Evolutionary conservation across 2,888 invertebrate genomes (phyloP).

Genomic region (Drosophila helvetica): DNA sequence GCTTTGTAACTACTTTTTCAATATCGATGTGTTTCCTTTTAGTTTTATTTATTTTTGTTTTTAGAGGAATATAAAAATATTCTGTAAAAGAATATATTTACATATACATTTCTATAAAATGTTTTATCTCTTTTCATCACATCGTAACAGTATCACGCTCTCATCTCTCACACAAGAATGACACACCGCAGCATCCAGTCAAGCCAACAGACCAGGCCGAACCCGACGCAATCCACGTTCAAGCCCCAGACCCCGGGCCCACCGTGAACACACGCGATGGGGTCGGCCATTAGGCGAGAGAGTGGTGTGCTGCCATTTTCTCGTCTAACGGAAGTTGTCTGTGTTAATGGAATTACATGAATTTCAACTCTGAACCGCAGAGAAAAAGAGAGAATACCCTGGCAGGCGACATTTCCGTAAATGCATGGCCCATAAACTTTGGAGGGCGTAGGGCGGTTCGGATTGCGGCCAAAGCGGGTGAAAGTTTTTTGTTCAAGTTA

Average conservation of each 20-base stretch:
- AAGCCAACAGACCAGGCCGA: background rate
- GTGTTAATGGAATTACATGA: conserved; percentile 78
- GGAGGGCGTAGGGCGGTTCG: conserved; percentile 1
- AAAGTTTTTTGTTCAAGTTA: conserved; percentile 50
- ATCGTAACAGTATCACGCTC: background rate
- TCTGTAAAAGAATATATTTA: too few species aligned
- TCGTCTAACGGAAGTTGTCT: conserved; percentile 71
- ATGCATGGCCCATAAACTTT: conserved; percentile 56
- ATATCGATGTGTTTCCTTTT: too few species aligned
- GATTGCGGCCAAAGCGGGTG: background rate
- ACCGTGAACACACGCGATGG: conserved; percentile 36
- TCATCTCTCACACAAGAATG: conserved; percentile 8
- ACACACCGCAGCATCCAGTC: conserved; percentile 2
- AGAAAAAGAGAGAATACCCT: conserved; percentile 33
- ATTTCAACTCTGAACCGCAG: conserved; percentile 74
- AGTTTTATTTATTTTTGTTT: too few species aligned
- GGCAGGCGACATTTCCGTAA: conserved; percentile 48
- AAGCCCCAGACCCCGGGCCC: conserved; percentile 1
- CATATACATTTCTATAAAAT: too few species aligned
- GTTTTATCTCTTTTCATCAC: too few species aligned
- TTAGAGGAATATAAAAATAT: too few species aligned
- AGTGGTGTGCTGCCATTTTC: conserved; percentile 63
- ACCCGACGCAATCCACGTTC: conserved; percentile 6
- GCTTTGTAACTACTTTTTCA: too few species aligned
- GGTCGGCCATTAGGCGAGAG: conserved; percentile 63